These are phyloP conservation scores for Pseudomyrmex flavicornis DNA, from an alignment of 1,140 invertebrate genomes.

Conservation along the genomic window DNA sequence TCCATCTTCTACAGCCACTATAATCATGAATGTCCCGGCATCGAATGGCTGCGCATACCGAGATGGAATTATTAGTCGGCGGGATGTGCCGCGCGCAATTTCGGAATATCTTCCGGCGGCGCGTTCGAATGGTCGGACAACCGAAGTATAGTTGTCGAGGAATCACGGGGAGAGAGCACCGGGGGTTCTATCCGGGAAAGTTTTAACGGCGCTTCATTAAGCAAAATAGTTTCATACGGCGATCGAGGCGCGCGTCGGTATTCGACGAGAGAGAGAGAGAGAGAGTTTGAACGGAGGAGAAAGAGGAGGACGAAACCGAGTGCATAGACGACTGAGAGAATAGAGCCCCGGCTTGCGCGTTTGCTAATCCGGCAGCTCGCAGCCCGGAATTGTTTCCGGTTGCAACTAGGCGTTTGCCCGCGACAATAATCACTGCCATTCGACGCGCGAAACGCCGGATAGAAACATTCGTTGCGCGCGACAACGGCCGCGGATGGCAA, in stretches of 20 bases:
- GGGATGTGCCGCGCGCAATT: constrained; percentile 71
- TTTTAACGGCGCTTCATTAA: constrained; percentile 81
- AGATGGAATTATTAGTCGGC: constrained; percentile 79
- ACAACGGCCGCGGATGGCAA: constrained; percentile 23
- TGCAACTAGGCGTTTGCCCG: constrained; percentile 24
- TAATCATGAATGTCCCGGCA: constrained; percentile 12
- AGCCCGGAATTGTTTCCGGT: constrained; percentile 60
- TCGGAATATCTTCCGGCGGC: constrained; percentile 77
- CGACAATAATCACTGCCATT: constrained; percentile 59
- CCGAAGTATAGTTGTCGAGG: constrained; percentile 62
- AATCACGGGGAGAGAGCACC: constrained; percentile 53
- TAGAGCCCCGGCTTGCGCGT: constrained; percentile 30
- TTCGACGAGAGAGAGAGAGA: constrained; percentile 3
- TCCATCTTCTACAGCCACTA: background rate
- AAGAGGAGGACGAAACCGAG: background rate
- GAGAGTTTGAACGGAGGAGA: background rate
- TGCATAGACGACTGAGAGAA: constrained; percentile 1
- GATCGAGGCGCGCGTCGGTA: constrained; percentile 25
- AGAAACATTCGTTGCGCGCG: constrained; percentile 21
- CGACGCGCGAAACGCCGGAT: constrained; percentile 24
- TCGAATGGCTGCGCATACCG: constrained; percentile 70
- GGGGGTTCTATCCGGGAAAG: constrained; percentile 78
- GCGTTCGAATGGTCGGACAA: constrained; percentile 55
- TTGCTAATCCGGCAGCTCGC: constrained; percentile 56
- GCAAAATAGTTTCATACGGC: constrained; percentile 78